A percentile compares a stretch with the other conserved stretches of the same genome.
phyloP scores from a whole-genome alignment of 2,797 vertebrate genomes.

The Monodelphis domestica region DNA sequence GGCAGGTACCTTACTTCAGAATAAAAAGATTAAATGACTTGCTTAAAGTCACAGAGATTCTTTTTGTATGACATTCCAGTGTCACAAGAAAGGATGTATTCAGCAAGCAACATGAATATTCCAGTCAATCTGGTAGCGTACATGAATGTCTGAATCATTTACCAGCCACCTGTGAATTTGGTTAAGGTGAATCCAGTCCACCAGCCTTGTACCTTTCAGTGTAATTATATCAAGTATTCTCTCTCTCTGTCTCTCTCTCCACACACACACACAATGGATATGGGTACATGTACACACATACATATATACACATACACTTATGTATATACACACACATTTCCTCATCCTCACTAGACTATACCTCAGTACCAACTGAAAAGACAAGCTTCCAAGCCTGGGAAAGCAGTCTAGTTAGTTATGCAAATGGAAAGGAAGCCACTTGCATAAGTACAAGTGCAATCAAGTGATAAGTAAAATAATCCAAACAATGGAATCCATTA shows the following conservation, averaged over 20 bases:
- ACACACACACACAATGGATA: background rate
- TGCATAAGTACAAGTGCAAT: slow-evolving; percentile 22
- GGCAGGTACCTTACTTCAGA: background rate
- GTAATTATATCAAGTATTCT: background rate
- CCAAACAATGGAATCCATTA: slow-evolving; percentile 6
- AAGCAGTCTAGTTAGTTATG: slow-evolving; percentile 25
- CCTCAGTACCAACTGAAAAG: background rate
- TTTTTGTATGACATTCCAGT: background rate
- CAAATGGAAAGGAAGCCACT: slow-evolving; percentile 19
- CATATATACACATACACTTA: too few relatives aligned
- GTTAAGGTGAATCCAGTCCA: slow-evolving; percentile 54
- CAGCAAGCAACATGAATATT: slow-evolving; percentile 69
- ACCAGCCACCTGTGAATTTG: slow-evolving; percentile 44
- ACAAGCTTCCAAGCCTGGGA: background rate
- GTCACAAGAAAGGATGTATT: slow-evolving; percentile 53
- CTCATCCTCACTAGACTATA: slow-evolving; percentile 1
- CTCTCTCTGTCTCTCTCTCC: background rate
- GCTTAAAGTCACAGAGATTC: background rate
- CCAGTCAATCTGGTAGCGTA: slow-evolving; percentile 62
- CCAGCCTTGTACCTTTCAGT: slow-evolving; percentile 8
- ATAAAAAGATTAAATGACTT: background rate
- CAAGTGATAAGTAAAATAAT: slow-evolving; percentile 46
- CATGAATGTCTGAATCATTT: slow-evolving; percentile 60
- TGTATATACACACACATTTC: background rate
- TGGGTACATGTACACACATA: background rate